These are phyloP conservation scores for Coccyzus lansbergi DNA, from an alignment of 2,797 vertebrate genomes.

Conservation along the genomic window DNA sequence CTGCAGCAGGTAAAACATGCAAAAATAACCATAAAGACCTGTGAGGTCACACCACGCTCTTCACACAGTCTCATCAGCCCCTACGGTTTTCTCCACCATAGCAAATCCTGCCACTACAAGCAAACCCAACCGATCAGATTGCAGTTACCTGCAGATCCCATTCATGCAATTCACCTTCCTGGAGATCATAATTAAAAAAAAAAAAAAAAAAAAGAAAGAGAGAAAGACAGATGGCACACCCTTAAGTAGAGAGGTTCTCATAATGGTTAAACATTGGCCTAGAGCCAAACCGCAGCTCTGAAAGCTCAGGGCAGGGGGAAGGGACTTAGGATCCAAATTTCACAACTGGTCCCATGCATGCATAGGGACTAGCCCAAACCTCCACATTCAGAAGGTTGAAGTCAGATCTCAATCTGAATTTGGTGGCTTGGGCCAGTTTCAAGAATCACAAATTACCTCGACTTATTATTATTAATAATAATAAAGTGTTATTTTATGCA, in stretches of 20 bases:
- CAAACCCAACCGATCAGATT: background rate
- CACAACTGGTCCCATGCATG: background rate
- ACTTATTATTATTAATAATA: constrained; percentile 27
- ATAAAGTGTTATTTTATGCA: background rate
- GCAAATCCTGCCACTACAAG: background rate
- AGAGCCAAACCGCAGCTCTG: background rate
- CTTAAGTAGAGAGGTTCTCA: background rate
- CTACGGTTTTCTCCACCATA: accelerated
- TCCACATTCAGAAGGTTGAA: background rate
- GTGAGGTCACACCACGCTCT: accelerated
- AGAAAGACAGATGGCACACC: background rate
- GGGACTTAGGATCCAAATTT: background rate
- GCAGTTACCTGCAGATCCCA: background rate
- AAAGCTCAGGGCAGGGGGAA: background rate
- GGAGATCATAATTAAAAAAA: background rate
- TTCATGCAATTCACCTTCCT: background rate
- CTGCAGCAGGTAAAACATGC: background rate
- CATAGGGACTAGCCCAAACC: background rate
- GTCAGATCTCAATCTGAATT: constrained; percentile 23
- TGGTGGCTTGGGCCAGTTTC: constrained; percentile 56
- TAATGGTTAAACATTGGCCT: background rate
- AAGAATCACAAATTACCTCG: constrained; percentile 54
- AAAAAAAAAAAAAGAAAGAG: background rate
- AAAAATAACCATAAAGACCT: accelerated
- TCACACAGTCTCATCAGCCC: background rate